phyloP scores from a whole-genome alignment of 1,140 invertebrate species.

The Coenobita brevimanus region DNA sequence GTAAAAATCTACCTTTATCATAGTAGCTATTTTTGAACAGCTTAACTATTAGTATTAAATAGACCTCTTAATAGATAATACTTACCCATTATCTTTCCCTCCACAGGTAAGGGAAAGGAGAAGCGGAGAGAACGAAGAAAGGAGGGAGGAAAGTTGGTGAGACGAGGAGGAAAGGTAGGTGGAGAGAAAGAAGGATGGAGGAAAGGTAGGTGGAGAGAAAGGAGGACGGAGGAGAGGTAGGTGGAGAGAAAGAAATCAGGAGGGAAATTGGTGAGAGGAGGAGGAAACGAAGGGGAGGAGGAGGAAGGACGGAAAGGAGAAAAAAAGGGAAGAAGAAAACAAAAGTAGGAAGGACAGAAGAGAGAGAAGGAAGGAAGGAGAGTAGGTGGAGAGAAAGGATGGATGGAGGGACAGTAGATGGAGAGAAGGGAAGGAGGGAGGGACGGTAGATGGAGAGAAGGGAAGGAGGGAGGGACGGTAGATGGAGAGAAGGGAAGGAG shows the following conservation, averaged over 20 bases:
- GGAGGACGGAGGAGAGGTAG: not conserved
- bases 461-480: not conserved
- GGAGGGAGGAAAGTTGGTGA: too few relatives aligned
- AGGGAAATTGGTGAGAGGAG: not conserved
- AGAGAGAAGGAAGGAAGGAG: not conserved
- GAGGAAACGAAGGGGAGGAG: not conserved
- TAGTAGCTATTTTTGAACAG: too few relatives aligned
- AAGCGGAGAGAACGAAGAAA: too few relatives aligned
- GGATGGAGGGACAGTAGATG: not conserved
- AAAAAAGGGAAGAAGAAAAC: not conserved
- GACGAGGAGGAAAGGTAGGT: too few relatives aligned
- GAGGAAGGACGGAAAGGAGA: not conserved
- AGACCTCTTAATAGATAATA: too few relatives aligned
- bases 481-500: not conserved
- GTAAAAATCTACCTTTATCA: too few relatives aligned
- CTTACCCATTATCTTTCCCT: too few relatives aligned
- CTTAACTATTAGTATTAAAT: too few relatives aligned
- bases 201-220: not conserved
- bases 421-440: not conserved
- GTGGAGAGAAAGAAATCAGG: not conserved
- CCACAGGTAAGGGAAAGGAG: too few relatives aligned
- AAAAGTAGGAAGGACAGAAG: not conserved
- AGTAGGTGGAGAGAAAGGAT: too few relatives aligned
- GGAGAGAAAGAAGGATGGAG: conserved; percentile 5
- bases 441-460: too few relatives aligned